Conservation (phyloP, 2,113 vertebrate species). For the Procavia capensis region DNA sequence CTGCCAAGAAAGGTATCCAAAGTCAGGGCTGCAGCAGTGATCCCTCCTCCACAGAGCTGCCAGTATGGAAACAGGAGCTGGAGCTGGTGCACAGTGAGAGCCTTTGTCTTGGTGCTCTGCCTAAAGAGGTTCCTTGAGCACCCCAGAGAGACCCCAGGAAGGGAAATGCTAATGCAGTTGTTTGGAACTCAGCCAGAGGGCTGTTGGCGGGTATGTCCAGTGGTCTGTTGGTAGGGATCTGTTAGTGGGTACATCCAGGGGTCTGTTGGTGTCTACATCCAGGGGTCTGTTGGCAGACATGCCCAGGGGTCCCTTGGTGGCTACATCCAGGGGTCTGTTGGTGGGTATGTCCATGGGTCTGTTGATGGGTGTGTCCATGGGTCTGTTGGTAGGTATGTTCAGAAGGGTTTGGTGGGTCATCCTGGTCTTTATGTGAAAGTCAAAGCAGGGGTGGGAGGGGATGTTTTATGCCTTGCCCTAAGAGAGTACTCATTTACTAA, state of each 20-base stretch:
- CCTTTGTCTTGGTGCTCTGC: neutral
- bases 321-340: neutral
- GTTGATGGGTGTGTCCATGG: neutral
- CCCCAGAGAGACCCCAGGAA: accelerated
- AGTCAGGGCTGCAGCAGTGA: accelerated
- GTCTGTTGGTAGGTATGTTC: neutral
- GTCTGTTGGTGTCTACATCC: no score
- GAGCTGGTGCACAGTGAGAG: neutral
- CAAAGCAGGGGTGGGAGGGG: accelerated
- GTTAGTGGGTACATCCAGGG: no score
- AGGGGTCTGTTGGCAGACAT: neutral
- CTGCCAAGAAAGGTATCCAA: neutral
- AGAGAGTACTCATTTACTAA: neutral
- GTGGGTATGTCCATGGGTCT: neutral
- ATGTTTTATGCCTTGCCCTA: neutral
- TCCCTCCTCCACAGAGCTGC: neutral
- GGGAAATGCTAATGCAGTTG: no score
- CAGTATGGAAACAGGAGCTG: neutral
- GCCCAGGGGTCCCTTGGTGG: no score
- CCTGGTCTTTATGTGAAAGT: neutral
- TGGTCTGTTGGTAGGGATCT: no score
- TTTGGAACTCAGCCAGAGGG: neutral
- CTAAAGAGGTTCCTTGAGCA: neutral
- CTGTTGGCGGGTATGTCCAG: neutral
- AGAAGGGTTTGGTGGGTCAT: no score